These are phyloP conservation scores for Cremastinae sp. DNA, from an alignment of 2,888 invertebrate genomes.

Conservation along the genomic window DNA sequence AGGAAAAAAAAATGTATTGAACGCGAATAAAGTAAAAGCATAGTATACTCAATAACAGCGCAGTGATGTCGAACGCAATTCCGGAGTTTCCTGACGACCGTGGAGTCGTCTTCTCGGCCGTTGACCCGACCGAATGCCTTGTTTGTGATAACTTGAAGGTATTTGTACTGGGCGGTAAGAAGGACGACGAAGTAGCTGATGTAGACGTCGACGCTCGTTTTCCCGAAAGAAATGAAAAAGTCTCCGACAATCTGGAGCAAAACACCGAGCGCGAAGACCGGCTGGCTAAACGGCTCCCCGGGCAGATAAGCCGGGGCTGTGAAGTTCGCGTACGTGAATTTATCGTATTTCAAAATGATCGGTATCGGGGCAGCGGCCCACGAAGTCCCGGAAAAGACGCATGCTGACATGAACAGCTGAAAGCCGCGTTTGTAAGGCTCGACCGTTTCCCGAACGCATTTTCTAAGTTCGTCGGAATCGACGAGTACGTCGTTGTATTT, in stretches of 20 bases:
- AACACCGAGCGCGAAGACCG: constrained; percentile 56
- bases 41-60: constrained; percentile 60
- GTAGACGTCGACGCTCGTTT: constrained; percentile 66
- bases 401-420: constrained; percentile 60
- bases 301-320: constrained; percentile 60
- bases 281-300: constrained; percentile 59
- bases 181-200: constrained; percentile 64
- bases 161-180: constrained; percentile 67
- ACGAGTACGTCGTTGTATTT: constrained; percentile 60
- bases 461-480: constrained; percentile 45
- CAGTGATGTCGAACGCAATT: constrained; percentile 58
- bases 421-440: constrained; percentile 60
- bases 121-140: constrained; percentile 14
- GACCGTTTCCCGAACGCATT: constrained; percentile 32
- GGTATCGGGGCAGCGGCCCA: constrained; percentile 63
- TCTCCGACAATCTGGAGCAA: constrained; percentile 52
- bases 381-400: constrained; percentile 33
- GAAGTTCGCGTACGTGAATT: constrained; percentile 66
- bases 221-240: constrained; percentile 54
- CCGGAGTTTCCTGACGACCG: constrained; percentile 41
- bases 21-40: constrained; percentile 2
- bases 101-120: constrained; percentile 11
- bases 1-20: neutral
- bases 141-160: constrained; percentile 52
- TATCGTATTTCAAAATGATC: constrained; percentile 46